Evolutionary conservation across 1,140 invertebrate species (phyloP).

Genomic region (Hyles vespertilio): DNA sequence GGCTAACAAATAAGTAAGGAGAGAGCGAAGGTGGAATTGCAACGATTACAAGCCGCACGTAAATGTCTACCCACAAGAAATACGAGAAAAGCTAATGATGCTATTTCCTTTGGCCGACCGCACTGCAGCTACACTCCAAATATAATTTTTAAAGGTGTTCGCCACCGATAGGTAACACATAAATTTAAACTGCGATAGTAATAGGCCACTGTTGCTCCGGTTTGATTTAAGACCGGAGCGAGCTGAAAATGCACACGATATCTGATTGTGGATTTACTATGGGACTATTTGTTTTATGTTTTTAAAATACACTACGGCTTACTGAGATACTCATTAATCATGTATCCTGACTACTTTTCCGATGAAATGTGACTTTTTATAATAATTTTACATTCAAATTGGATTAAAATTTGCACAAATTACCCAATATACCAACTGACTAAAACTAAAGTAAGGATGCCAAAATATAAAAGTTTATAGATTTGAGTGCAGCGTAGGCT

Average conservation of each 20-base stretch:
- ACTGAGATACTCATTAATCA: too few relatives aligned
- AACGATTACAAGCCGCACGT: background rate
- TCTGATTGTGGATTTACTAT: slow-evolving; percentile 20
- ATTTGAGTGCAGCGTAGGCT: too few relatives aligned
- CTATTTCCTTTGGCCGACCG: slow-evolving; percentile 60
- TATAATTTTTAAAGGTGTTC: slow-evolving; percentile 63
- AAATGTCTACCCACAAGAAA: slow-evolving; percentile 37
- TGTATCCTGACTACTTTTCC: too few relatives aligned
- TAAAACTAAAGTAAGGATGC: too few relatives aligned
- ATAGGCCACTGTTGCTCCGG: slow-evolving; percentile 49
- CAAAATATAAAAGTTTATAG: too few relatives aligned
- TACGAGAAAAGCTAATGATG: slow-evolving; percentile 69
- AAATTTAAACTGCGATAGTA: slow-evolving; percentile 61
- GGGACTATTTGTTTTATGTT: slow-evolving; percentile 16
- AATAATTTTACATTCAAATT: too few relatives aligned
- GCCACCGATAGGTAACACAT: slow-evolving; percentile 61
- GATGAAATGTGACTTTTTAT: too few relatives aligned
- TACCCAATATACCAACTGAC: too few relatives aligned
- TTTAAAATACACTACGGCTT: background rate
- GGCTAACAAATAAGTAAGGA: background rate
- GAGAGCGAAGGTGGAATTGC: slow-evolving; percentile 1
- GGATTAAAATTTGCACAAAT: too few relatives aligned
- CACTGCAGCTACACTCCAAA: slow-evolving; percentile 55
- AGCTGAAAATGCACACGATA: slow-evolving; percentile 44
- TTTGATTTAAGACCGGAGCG: slow-evolving; percentile 51